Conservation (phyloP, 2,113 vertebrate genomes). For the Heterochromis multidens region DNA sequence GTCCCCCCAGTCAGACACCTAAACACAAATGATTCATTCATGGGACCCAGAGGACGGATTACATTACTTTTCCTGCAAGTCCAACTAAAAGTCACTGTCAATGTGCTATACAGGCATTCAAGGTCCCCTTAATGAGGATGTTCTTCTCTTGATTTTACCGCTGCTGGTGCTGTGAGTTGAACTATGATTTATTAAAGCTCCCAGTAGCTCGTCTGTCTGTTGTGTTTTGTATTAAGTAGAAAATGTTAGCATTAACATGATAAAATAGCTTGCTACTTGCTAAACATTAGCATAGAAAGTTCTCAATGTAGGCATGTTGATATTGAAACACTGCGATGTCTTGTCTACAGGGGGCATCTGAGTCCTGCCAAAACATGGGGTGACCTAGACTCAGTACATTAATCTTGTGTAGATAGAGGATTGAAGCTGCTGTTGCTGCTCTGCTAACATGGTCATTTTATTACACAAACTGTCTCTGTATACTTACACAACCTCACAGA, state of each 20-base stretch:
- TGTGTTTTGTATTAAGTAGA: neutral
- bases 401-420: neutral
- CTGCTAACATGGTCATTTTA: neutral
- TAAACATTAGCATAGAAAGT: neutral
- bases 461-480: neutral
- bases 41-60: neutral
- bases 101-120: neutral
- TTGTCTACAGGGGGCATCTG: neutral
- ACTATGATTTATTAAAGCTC: neutral
- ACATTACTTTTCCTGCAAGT: neutral
- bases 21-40: neutral
- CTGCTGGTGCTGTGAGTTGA: neutral
- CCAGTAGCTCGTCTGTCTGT: neutral
- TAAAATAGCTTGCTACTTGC: too few species aligned
- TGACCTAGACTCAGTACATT: neutral
- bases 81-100: neutral
- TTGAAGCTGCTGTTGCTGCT: neutral
- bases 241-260: too few species aligned
- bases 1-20: too few species aligned
- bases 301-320: neutral
- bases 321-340: fast-evolving
- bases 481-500: neutral
- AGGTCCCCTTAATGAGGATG: too few species aligned
- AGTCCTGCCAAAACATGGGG: neutral
- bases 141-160: neutral